Evolutionary conservation across 2,888 invertebrate species (phyloP).

Genomic region (Tetragonula carbonaria): DNA sequence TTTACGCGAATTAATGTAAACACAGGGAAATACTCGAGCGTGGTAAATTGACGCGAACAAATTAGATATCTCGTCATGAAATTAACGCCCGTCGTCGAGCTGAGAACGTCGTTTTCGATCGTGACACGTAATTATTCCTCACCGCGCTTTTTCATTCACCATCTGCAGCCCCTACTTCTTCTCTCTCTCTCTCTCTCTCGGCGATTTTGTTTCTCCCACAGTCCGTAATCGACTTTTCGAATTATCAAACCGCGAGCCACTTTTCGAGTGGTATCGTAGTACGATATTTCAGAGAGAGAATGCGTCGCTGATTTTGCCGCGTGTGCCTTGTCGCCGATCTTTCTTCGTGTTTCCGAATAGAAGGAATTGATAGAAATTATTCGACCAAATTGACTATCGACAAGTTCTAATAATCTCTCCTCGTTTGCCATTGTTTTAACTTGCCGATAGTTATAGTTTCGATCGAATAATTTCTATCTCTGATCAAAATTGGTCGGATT

Average conservation of each 20-base stretch:
- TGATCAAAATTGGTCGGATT: no score
- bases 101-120: constrained; percentile 28
- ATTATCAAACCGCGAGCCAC: not conserved
- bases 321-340: not conserved
- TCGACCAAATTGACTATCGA: no score
- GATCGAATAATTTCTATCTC: no score
- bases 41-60: constrained; percentile 49
- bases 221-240: not conserved
- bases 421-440: no score
- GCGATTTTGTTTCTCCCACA: not conserved
- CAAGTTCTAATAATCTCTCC: no score
- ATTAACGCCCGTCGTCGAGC: constrained; percentile 41
- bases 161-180: not conserved
- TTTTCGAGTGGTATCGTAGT: not conserved
- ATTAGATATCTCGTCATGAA: constrained; percentile 52
- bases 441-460: no score
- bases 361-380: no score
- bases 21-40: constrained; percentile 38
- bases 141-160: constrained; percentile 21
- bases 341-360: not conserved
- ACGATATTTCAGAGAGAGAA: not conserved
- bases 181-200: not conserved
- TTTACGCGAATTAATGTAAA: constrained; percentile 53
- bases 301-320: not conserved
- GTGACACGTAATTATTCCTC: constrained; percentile 47